Base-by-base conservation (phyloP, 2,888 invertebrate genomes). In the Mellilla xanthometata region DNA sequence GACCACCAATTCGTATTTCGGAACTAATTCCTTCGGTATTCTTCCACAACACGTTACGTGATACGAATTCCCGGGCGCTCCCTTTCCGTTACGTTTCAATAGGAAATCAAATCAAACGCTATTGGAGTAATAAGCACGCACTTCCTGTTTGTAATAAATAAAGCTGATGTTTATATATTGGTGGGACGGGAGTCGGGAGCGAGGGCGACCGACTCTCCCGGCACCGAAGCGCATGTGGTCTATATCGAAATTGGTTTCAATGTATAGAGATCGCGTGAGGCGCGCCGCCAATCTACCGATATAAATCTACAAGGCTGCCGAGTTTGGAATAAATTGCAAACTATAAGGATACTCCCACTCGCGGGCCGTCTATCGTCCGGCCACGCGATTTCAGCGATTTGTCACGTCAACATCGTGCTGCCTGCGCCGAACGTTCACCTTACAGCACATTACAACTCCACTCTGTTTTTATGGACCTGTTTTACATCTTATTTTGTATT, bases 301-400 rank as follows among this genome's bases (percentile, higher is more conserved):
- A 86, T 81, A 83, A 85, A 86, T 83, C 81, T 84, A 76, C 77
- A 71, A 73, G 73, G 72, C 69, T 70, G 72, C 70, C 67, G 77
- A 76, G 75, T 75, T 79, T 74, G 68, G 71, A 81, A 83, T 85
- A 83, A 81, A 85, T 84, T 80, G 81, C 78, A 59, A 77, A 76
- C 76, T 79, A 71, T 76, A 77, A 76, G 76, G 73, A 78, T 76
- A 68, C 62, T 71, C 72, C 76, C 74, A 75, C 78, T 76, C 71
- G 62, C 39, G 12, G 29, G 65, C 69, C 67, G 54, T 57, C 60
- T 60, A 63, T 57, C 62, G 57, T 56, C 46, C 49, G 53, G 45
- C 53, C 63, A 64, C 65, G 68, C 71, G 66, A 74, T 69, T 79
- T 65, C 59, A 56, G 68, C 77, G 63, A 79, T 80, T 82, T 81